Conservation (phyloP, 2,797 vertebrate species). For the Emydoidea blandingii region DNA sequence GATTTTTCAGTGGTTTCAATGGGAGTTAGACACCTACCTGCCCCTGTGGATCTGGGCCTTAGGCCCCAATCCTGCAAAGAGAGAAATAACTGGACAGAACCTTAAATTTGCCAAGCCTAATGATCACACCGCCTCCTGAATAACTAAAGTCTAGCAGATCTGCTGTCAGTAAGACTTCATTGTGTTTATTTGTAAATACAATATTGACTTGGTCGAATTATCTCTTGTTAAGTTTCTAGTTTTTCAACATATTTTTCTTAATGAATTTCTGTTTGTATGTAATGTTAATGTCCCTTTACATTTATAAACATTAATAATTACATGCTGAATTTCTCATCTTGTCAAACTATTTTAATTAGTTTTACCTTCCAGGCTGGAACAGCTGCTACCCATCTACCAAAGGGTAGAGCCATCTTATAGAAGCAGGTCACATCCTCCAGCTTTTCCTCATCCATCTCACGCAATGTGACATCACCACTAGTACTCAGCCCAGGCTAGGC, state of each 20-base stretch:
- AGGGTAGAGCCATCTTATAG: conserved; percentile 2
- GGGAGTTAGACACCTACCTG: no score
- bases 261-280: neutral
- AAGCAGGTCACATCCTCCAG: neutral
- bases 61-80: no score
- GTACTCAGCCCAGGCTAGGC: neutral
- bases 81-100: no score
- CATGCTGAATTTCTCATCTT: neutral
- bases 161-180: neutral
- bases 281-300: neutral
- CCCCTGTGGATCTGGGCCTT: no score
- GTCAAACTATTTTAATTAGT: conserved; percentile 44
- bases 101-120: no score
- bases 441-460: neutral
- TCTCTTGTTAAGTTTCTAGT: neutral
- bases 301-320: neutral
- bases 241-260: neutral
- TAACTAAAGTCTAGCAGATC: neutral
- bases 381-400: conserved; percentile 16
- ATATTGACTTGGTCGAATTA: neutral
- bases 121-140: no score
- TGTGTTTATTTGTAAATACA: neutral
- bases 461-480: neutral
- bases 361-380: conserved; percentile 33
- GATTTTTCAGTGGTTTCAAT: no score